A percentile compares a stretch with the other conserved stretches of the same genome.
Conservation (phyloP, 2,797 vertebrate species). For the Pipistrellus kuhlii region DNA sequence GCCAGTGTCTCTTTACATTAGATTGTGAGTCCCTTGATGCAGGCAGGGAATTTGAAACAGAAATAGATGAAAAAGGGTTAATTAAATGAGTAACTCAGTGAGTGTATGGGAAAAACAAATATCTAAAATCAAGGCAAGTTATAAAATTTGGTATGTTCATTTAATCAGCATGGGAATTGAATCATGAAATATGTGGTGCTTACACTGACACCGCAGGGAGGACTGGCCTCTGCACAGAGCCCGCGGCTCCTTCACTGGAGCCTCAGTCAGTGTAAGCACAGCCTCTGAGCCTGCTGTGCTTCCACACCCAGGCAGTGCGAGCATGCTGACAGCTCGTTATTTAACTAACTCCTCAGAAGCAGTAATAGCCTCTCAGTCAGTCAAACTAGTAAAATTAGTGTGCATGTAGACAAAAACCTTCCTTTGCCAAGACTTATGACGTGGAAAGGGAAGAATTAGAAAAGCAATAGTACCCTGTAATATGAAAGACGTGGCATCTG, state of each 20-base stretch:
- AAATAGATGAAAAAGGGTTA: background rate
- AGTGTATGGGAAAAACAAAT: background rate
- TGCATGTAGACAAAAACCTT: background rate
- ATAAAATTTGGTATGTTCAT: background rate
- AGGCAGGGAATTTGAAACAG: background rate
- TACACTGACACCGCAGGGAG: background rate
- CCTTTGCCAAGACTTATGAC: slow-evolving; percentile 45
- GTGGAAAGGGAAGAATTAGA: background rate
- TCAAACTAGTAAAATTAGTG: slow-evolving; percentile 63
- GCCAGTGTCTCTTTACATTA: background rate
- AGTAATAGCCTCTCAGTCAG: slow-evolving; percentile 8
- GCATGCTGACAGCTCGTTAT: slow-evolving; percentile 34
- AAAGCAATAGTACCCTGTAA: background rate
- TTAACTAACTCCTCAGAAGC: slow-evolving; percentile 54
- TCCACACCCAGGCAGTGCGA: background rate
- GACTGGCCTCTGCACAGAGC: background rate
- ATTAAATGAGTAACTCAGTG: background rate
- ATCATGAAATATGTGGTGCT: background rate
- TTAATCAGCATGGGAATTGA: background rate
- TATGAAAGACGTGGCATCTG: slow-evolving; percentile 26
- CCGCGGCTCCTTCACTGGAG: fast-evolving
- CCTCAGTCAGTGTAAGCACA: background rate
- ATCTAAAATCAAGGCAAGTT: background rate
- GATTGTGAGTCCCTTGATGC: background rate
- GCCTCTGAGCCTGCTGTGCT: background rate